Conservation (phyloP, 2,113 vertebrate species). For the Corythoichthys intestinalis region DNA sequence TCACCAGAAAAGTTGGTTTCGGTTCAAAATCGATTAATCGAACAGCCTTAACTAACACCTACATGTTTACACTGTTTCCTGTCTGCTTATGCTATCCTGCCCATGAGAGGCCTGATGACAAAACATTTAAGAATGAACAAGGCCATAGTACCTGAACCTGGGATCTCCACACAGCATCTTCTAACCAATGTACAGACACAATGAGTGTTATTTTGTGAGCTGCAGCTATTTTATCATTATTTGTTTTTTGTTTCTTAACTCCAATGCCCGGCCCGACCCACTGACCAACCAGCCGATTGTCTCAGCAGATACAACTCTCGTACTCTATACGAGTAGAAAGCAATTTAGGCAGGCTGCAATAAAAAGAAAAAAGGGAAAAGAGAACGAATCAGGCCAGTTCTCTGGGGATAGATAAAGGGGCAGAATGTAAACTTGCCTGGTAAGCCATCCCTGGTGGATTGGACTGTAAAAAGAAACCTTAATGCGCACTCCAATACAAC, state of each 20-base stretch:
- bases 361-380: constrained; percentile 47
- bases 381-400: constrained; percentile 66
- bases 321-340: constrained; percentile 60
- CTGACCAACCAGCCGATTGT: constrained; percentile 46
- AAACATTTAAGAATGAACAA: constrained; percentile 10
- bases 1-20: too few species aligned
- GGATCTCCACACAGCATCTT: background rate
- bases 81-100: constrained; percentile 13
- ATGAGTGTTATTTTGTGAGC: background rate
- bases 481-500: constrained; percentile 47
- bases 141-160: constrained; percentile 7
- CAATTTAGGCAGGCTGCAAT: constrained; percentile 65
- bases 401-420: constrained; percentile 62
- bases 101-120: constrained; percentile 15
- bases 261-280: background rate
- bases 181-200: background rate
- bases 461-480: constrained; percentile 60
- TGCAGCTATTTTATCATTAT: constrained; percentile 4
- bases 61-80: background rate
- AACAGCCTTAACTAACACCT: too few species aligned
- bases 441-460: constrained; percentile 58
- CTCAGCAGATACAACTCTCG: constrained; percentile 59
- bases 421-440: constrained; percentile 70
- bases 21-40: too few species aligned
- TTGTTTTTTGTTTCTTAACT: constrained; percentile 33